Conservation (phyloP, 2,113 vertebrate species). For the Buteo buteo region DNA sequence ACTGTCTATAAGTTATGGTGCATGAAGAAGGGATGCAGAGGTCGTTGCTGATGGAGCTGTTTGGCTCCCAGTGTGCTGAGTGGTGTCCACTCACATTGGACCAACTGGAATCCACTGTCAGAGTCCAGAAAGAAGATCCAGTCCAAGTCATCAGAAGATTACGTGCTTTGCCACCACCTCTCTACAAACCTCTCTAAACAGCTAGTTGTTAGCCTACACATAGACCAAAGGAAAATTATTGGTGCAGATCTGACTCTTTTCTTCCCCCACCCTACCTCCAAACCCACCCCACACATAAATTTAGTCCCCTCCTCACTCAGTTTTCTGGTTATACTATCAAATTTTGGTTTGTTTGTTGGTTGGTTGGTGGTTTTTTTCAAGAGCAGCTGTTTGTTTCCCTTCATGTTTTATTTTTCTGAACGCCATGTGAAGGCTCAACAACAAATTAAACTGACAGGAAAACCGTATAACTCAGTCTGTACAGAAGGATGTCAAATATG, state of each 20-base stretch:
- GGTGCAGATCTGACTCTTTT: neutral
- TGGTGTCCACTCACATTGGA: rapidly evolving
- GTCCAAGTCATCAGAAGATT: neutral
- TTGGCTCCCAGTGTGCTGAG: neutral
- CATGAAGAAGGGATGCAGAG: neutral
- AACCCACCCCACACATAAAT: rapidly evolving
- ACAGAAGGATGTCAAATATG: neutral
- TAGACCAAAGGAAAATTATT: neutral
- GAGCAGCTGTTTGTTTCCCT: neutral
- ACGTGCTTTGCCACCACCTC: neutral
- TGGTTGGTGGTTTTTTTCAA: neutral
- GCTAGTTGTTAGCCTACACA: rapidly evolving
- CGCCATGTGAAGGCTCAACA: neutral
- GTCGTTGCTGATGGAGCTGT: rapidly evolving
- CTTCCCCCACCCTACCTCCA: rapidly evolving
- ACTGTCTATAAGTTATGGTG: too few species aligned
- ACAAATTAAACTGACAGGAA: neutral
- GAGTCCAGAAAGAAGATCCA: neutral
- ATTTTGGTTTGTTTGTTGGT: neutral
- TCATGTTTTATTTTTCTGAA: neutral
- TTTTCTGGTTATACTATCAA: neutral
- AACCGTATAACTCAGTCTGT: neutral
- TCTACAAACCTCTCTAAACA: neutral
- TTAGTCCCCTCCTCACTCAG: rapidly evolving
- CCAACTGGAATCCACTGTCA: neutral